A percentile compares a stretch with the other conserved stretches of the same genome.
Evolutionary conservation across 2,888 invertebrate genomes (phyloP).

Genomic region (Caenorhabditis angaria): DNA sequence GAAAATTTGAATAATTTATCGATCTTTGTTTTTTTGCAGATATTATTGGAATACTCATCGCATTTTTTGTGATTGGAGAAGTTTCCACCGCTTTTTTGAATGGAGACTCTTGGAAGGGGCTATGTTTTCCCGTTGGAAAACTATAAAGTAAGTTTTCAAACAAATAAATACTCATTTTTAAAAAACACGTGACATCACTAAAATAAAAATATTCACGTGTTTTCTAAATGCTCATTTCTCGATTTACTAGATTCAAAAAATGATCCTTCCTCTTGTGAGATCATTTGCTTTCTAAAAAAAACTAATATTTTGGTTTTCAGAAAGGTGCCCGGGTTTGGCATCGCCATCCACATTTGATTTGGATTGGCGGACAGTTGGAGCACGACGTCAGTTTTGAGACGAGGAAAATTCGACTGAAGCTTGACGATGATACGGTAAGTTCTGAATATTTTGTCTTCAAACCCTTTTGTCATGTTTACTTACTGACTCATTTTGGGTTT

Average conservation of each 20-base stretch:
- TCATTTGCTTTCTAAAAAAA: neutral
- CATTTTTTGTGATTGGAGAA: neutral
- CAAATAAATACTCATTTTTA: too few relatives aligned
- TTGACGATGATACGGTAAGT: slow-evolving; percentile 57
- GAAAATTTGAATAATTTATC: slow-evolving; percentile 6
- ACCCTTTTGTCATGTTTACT: neutral
- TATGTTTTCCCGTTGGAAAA: slow-evolving; percentile 63
- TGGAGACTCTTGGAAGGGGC: slow-evolving; percentile 65
- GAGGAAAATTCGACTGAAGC: slow-evolving; percentile 33
- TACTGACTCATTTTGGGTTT: slow-evolving; percentile 1
- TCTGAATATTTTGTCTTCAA: neutral
- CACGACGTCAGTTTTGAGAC: slow-evolving; percentile 61
- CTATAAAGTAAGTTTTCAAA: slow-evolving; percentile 45
- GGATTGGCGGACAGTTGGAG: slow-evolving; percentile 61
- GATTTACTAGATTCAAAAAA: neutral
- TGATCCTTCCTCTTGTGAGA: neutral
- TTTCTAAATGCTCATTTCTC: slow-evolving; percentile 7
- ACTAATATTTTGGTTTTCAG: slow-evolving; percentile 19
- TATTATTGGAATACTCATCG: neutral
- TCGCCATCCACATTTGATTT: slow-evolving; percentile 64
- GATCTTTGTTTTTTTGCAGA: slow-evolving; percentile 8
- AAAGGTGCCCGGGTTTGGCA: slow-evolving; percentile 66
- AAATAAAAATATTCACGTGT: neutral
- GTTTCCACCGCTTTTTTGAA: neutral
- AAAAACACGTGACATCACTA: too few relatives aligned